Percentiles rank a stretch among this genome's conserved stretches.
Evolutionary conservation across 2,113 vertebrate species (phyloP).

Genomic region (Dolichotis patagonum): DNA sequence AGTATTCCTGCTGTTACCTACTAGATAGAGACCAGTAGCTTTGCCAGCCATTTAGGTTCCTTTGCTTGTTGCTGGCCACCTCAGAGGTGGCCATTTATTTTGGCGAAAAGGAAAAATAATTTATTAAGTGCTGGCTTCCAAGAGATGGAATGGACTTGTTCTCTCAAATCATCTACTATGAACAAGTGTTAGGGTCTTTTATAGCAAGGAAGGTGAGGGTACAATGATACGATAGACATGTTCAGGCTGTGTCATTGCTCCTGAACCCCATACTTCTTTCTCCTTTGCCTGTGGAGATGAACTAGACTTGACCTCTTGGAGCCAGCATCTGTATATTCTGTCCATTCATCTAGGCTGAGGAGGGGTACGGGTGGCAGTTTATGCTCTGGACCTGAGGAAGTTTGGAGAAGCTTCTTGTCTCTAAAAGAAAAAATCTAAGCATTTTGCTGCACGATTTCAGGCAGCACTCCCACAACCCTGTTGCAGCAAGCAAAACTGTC

Average conservation of each 20-base stretch:
- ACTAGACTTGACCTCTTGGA: background rate
- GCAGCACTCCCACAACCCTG: background rate
- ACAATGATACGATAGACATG: background rate
- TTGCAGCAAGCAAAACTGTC: background rate
- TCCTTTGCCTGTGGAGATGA: background rate
- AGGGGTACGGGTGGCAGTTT: background rate
- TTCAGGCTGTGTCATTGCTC: background rate
- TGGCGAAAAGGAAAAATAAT: background rate
- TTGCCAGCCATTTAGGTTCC: background rate
- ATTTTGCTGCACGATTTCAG: background rate
- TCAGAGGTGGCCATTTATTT: background rate
- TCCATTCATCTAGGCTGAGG: background rate
- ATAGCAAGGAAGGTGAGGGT: background rate
- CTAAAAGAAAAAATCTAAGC: background rate
- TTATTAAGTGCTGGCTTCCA: background rate
- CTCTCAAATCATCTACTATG: background rate
- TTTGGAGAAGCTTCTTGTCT: background rate
- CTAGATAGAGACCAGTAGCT: background rate
- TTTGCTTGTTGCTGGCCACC: background rate
- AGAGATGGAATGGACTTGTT: background rate
- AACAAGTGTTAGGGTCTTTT: background rate
- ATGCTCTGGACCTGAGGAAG: background rate
- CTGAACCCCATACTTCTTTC: background rate
- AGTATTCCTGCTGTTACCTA: background rate
- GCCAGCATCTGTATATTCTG: background rate